These are phyloP conservation scores for Desmodus rotundus DNA, from an alignment of 2,113 vertebrate species.

Conservation along the genomic window DNA sequence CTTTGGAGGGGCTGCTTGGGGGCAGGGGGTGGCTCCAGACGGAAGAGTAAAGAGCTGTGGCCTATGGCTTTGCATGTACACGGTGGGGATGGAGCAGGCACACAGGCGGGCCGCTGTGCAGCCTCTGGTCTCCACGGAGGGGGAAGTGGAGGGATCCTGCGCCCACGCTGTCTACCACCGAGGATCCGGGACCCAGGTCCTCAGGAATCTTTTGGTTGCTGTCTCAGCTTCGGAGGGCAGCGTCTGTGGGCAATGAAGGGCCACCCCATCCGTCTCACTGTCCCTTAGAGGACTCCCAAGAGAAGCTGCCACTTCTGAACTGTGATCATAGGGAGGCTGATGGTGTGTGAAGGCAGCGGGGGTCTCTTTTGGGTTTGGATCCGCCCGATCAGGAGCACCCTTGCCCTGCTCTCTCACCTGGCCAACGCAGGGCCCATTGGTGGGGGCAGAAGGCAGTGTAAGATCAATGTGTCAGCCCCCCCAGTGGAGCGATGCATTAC, in stretches of 20 bases:
- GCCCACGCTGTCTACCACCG: not conserved
- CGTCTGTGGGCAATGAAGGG: too few species aligned
- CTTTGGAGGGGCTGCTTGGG: not conserved
- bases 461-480: not conserved
- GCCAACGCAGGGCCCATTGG: not conserved
- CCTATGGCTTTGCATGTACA: conserved; percentile 79
- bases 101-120: accelerated
- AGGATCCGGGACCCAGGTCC: not conserved
- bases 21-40: not conserved
- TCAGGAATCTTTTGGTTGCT: conserved; percentile 73
- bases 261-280: not conserved
- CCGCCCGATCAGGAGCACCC: not conserved
- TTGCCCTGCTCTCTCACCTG: not conserved
- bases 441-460: not conserved
- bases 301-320: not conserved
- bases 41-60: conserved; percentile 64
- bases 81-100: not conserved
- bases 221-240: not conserved
- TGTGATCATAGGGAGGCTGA: not conserved
- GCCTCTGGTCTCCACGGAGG: not conserved
- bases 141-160: not conserved
- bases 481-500: accelerated
- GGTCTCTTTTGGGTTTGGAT: not conserved
- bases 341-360: not conserved
- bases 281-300: not conserved